These are phyloP conservation scores for Cremastinae sp. DNA, from an alignment of 2,888 invertebrate species.

Conservation along the genomic window DNA sequence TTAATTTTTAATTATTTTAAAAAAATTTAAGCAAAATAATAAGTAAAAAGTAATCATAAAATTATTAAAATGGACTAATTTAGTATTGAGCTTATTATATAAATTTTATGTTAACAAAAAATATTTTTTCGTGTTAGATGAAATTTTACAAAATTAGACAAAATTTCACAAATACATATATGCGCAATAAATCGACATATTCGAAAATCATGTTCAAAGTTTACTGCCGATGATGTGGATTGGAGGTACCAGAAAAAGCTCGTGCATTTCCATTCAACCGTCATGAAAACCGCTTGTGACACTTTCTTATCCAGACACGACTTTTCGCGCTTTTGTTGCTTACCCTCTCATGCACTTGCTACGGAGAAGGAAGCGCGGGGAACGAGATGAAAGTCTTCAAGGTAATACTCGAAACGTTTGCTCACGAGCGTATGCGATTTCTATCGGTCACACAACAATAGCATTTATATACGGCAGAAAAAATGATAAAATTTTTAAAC, in stretches of 20 bases:
- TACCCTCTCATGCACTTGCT: constrained; percentile 7
- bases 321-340: constrained; percentile 52
- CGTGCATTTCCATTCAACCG: constrained; percentile 56
- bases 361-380: neutral
- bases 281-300: constrained; percentile 57
- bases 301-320: constrained; percentile 52
- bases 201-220: no score
- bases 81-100: no score
- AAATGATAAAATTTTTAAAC: constrained; percentile 14
- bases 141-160: no score
- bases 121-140: no score
- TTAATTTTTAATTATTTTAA: no score
- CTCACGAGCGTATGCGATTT: constrained; percentile 21
- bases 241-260: constrained; percentile 56
- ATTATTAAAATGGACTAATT: no score
- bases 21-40: no score
- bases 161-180: no score
- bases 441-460: neutral
- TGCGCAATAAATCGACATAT: no score
- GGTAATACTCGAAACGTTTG: constrained; percentile 35
- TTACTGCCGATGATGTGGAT: no score
- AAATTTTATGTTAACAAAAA: no score
- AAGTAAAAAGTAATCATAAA: no score
- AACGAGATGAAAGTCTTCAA: constrained; percentile 36
- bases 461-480: constrained; percentile 25